Base-by-base conservation (phyloP, 2,797 vertebrate species). In the Varecia variegata region DNA sequence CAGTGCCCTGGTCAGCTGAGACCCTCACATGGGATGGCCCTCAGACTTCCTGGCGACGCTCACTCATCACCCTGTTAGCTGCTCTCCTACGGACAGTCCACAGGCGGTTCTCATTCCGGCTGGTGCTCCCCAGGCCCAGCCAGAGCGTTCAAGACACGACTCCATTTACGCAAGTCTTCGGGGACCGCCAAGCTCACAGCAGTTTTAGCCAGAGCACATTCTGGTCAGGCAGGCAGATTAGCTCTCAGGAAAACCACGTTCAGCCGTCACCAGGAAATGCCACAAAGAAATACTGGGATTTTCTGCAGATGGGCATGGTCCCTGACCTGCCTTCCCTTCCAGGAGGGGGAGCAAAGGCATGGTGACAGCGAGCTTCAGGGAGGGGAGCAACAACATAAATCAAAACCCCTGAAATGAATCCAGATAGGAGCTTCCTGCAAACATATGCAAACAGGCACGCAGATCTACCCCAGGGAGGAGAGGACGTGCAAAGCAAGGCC, bases 1-100 rank as follows among this genome's bases (percentile, higher is more conserved):
- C 10, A 9, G 82, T 50, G 27, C 81, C 73, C 80, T 94, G 97
- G 88, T 70, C 86, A 96, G 96, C 80, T 7, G 45, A 91, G 67
- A 86, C 54, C 92, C 94, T n/a, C 32, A 80, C 88, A 68, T 40
- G 86, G 93, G 79, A 90, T 32, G 58, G 88, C 68, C 93, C 89
- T 89, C 88, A 97, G 97, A 97, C 97, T 97, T 94, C 30, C 79
- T 83, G 97, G 96, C 96, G 88, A 96, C 93, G 0, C 43, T 95
- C 96, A 86, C 93, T 97, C 96, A 82, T 93, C 97, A 94, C 96
- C 90, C 94, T 76, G 62, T 96, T 94, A 97, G 93, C 80, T 87
- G 91, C 76, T 80, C 17, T 81, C 94, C 79, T 0, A 2, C 74
- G 18, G 60, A 94, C 60, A 77, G 80, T 76, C 89, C 67, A 45